Evolutionary conservation across 1,140 invertebrate genomes (phyloP), one percentile per base, ranked within the genome.

Genomic region (Drosophila athabasca): DNA sequence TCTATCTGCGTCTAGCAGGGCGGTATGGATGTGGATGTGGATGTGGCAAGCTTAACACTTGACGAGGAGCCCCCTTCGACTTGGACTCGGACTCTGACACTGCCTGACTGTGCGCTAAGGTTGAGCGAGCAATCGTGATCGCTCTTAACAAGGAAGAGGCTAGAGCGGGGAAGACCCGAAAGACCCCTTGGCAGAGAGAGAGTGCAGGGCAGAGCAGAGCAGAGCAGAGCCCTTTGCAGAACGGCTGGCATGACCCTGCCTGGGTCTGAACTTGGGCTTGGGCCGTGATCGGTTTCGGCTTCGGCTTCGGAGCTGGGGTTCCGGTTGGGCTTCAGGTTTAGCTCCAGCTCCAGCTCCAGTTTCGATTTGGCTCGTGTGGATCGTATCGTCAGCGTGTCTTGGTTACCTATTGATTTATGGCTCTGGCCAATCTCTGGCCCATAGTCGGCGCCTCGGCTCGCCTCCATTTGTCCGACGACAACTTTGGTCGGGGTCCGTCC

Each of bases 381-480:
- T 31, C 31, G 31, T 26, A 35, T 39, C 11, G 9, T 39, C 9
- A 39, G 35, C 35, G 35, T 39, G 35, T 48, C 35, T 11, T 48
- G 53, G 6, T 51, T 65, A 52, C 76, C 76, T 57, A 62, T 85
- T 85, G 74, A 84, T 84, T 81, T 85, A 84, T 84, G 81, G 67
- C n/a, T 57, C 29, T 13, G 35, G 4, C 35, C 3, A 39, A 39
- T 39, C 35, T 39, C 35, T 39, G 60, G 61, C 29, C 59, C 52
- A 58, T 51, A 62, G 62, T 69, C 43, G 62, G 61, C 61, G 73
- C 71, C 62, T 51, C 71, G 17, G 17, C 17, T 19, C 17, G 17
- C 17, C 17, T 19, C 17, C 58, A 64, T 35, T 35, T 35, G 31
- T 31, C 29, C 29, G 29, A 1, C 7, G 29, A 7, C 8, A 7